Percentiles rank a stretch among this genome's conserved stretches.
Conservation (phyloP, 2,797 vertebrate genomes). For the Sphaeramia orbicularis region DNA sequence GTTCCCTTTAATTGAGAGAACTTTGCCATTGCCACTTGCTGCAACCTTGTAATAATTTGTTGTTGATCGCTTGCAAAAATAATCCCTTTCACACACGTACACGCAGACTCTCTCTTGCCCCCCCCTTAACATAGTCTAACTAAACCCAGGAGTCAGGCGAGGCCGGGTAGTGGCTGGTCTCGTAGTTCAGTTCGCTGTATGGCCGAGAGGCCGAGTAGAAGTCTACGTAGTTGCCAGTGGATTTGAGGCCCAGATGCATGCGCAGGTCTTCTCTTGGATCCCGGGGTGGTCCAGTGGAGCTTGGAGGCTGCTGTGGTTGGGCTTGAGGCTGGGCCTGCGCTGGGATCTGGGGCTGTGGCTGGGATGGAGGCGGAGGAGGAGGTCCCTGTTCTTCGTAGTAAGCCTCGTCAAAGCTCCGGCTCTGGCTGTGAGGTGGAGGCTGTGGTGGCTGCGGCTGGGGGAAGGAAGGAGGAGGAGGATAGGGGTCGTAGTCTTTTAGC, state of each 20-base stretch:
- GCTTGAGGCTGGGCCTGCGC: slow-evolving; percentile 83
- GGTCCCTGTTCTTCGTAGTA: slow-evolving; percentile 79
- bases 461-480: slow-evolving; percentile 81
- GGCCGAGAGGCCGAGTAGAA: slow-evolving; percentile 99
- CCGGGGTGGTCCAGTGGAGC: slow-evolving; percentile 83
- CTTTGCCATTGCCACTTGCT: slow-evolving; percentile 42
- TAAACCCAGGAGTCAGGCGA: slow-evolving; percentile 99
- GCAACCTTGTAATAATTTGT: slow-evolving; percentile 56
- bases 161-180: slow-evolving; percentile 98
- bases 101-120: slow-evolving; percentile 57
- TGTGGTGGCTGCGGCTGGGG: slow-evolving; percentile 79
- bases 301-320: slow-evolving; percentile 84
- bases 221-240: slow-evolving; percentile 98
- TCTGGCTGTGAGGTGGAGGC: slow-evolving; percentile 81
- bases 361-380: slow-evolving; percentile 59
- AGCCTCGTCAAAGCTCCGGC: slow-evolving; percentile 76
- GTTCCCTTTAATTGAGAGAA: slow-evolving; percentile 38
- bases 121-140: slow-evolving; percentile 54
- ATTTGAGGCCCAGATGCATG: slow-evolving; percentile 99
- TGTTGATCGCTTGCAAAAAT: slow-evolving; percentile 71
- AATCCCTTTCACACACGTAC: slow-evolving; percentile 68
- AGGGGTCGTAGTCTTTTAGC: slow-evolving; percentile 84
- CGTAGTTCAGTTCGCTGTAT: slow-evolving; percentile 99
- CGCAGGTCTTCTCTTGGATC: slow-evolving; percentile 89
- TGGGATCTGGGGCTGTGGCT: slow-evolving; percentile 84